phyloP scores from a whole-genome alignment of 1,140 invertebrate genomes.

The Kradibia gibbosae region DNA sequence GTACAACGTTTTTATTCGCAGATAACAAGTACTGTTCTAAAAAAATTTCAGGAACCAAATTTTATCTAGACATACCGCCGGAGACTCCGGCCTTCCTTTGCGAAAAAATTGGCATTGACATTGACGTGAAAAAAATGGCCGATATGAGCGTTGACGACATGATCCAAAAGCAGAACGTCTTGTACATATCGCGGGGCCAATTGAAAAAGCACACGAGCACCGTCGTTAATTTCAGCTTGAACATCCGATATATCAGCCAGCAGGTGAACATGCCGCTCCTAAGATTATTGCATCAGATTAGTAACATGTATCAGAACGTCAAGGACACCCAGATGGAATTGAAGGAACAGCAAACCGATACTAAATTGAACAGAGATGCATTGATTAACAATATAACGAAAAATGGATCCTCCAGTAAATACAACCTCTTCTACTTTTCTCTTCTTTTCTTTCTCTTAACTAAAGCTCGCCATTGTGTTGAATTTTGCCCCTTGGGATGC shows the following conservation, averaged over 20 bases:
- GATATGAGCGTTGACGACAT: constrained; percentile 91
- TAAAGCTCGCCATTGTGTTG: not conserved
- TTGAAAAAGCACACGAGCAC: constrained; percentile 92
- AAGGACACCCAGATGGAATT: constrained; percentile 94
- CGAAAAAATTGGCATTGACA: constrained; percentile 90
- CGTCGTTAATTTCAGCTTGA: constrained; percentile 89
- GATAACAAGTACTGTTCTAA: constrained; percentile 61
- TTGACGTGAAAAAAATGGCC: constrained; percentile 91
- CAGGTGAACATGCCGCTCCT: constrained; percentile 97
- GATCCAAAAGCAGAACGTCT: constrained; percentile 84
- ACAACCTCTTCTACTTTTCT: constrained; percentile 29
- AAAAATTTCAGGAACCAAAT: constrained; percentile 70
- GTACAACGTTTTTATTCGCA: constrained; percentile 36
- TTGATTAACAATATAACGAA: constrained; percentile 65
- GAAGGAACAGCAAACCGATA: constrained; percentile 78
- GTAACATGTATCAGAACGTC: constrained; percentile 97
- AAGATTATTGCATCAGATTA: constrained; percentile 94
- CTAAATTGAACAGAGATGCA: constrained; percentile 71
- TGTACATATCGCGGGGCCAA: constrained; percentile 89
- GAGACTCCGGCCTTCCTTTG: constrained; percentile 93
- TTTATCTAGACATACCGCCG: constrained; percentile 78
- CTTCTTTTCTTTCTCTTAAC: not conserved
- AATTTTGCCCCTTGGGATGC: not conserved
- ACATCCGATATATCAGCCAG: constrained; percentile 90
- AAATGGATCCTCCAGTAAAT: constrained; percentile 75